Base-by-base conservation (phyloP, 2,888 invertebrate genomes). In the Andrena hattorfiana region DNA sequence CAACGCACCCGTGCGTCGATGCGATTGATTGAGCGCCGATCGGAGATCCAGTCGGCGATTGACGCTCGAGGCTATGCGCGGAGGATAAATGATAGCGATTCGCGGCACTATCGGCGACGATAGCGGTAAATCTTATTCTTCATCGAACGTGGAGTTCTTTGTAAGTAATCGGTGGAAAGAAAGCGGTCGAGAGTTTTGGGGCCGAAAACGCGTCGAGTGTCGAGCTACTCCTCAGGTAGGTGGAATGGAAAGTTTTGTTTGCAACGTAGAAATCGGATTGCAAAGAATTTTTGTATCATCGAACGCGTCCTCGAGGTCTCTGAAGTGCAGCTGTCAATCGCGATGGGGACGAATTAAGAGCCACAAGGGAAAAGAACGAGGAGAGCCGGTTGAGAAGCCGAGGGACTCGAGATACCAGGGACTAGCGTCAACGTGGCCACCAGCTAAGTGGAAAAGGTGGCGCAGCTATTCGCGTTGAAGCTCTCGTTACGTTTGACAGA, bases 401-500 rank as follows among this genome's bases (percentile, higher is more conserved):
- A 60, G 28, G 42, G 49, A 49, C 42, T 54, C 35, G n/a, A 32
- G 8, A 30, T 51, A 32, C n/a, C 48, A 2, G 20, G 13, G 56
- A 23, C 51, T 51, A 10, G 20, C 30, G 30, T 63, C 30, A 23
- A 68, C 51, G 20, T 32, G 20, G 67, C 51, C 67, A 51, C 67
- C 13, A 72, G 49, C 54, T 59, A n/a, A 10, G 2, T 16, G 16
- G 6, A 20, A 26, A 16, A 20, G 35, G 13, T 42, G 10, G 20
- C n/a, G 10, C 26, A 1, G 42, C 66, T 26, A 30, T 56, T 64
- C 73, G 48, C 54, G 63, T 54, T 56, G 60, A 76, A n/a, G 35
- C 51, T 23, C 56, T 69, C 54, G 42, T 77, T 82, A 59, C 28
- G 48, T 54, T 67, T 77, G 82, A 85, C 71, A 68, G 78, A 84